Percentiles rank a stretch among this genome's conserved stretches.
phyloP scores from a whole-genome alignment of 2,113 vertebrate genomes.

The Neomonachus schauinslandi region DNA sequence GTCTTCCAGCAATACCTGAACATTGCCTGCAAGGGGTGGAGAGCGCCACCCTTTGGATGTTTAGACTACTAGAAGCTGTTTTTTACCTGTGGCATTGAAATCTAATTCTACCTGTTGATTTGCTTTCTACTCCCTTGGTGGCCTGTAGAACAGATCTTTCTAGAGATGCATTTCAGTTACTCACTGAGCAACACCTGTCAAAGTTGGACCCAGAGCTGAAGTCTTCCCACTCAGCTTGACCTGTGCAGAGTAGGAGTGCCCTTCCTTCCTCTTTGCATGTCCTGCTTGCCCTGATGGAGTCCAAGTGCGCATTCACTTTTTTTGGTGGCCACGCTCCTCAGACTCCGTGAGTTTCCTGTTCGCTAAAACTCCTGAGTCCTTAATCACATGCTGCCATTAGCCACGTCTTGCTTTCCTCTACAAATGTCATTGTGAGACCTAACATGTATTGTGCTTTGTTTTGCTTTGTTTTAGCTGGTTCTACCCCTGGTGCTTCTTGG shows the following conservation, averaged over 20 bases:
- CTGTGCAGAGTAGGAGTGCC: too few relatives aligned
- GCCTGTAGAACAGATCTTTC: neutral
- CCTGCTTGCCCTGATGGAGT: neutral
- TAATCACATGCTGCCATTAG: neutral
- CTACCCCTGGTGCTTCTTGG: neutral
- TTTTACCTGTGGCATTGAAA: neutral
- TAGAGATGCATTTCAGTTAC: neutral
- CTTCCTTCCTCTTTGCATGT: neutral
- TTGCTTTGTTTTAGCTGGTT: neutral
- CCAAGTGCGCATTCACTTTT: neutral
- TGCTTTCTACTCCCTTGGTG: neutral
- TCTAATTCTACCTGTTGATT: neutral
- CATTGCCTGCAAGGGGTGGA: neutral
- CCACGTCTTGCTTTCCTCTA: accelerated
- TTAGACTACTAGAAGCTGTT: neutral
- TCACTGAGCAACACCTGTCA: neutral
- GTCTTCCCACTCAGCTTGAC: accelerated
- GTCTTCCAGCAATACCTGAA: neutral
- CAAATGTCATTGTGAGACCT: neutral
- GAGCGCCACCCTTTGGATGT: neutral
- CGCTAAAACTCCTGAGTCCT: too few relatives aligned
- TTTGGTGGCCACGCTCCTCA: neutral
- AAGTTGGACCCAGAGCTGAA: too few relatives aligned
- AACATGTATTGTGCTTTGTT: too few relatives aligned
- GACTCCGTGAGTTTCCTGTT: neutral